These are phyloP conservation scores for Xyrauchen texanus DNA, from an alignment of 2,113 vertebrate genomes.

Conservation along the genomic window DNA sequence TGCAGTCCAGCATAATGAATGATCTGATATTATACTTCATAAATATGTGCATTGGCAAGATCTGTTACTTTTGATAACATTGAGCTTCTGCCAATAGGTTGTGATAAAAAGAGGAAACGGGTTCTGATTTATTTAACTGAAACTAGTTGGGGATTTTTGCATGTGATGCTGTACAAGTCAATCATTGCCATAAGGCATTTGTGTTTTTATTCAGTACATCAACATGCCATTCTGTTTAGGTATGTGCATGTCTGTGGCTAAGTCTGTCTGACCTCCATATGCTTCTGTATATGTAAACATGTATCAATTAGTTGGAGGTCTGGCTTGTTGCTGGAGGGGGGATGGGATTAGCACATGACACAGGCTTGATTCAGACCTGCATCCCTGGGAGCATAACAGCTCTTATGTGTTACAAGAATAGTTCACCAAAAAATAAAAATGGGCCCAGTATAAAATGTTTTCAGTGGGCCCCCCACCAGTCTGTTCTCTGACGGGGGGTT, in stretches of 20 bases:
- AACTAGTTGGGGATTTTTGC: neutral
- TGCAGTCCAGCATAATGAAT: conserved; percentile 34
- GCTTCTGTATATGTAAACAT: neutral
- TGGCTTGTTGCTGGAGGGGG: neutral
- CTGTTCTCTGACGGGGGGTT: no score
- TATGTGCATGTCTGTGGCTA: conserved; percentile 13
- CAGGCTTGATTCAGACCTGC: neutral
- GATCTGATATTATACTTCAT: conserved; percentile 4
- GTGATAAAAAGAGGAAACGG: neutral
- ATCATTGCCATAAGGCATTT: neutral
- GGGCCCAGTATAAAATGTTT: no score
- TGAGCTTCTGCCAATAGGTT: conserved; percentile 3
- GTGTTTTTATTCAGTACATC: conserved; percentile 61
- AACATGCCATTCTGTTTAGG: neutral
- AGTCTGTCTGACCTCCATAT: neutral
- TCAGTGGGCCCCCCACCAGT: no score
- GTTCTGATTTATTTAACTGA: neutral
- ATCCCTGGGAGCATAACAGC: neutral
- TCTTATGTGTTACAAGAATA: neutral
- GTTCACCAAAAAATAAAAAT: no score
- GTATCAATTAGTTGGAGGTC: neutral
- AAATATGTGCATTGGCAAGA: conserved; percentile 17
- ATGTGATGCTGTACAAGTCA: neutral
- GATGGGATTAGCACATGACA: neutral
- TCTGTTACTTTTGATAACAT: neutral